A percentile compares a stretch with the other conserved stretches of the same genome.
These are phyloP conservation scores for Drosophila sucinea DNA, from an alignment of 1,140 invertebrate genomes.

Conservation along the genomic window DNA sequence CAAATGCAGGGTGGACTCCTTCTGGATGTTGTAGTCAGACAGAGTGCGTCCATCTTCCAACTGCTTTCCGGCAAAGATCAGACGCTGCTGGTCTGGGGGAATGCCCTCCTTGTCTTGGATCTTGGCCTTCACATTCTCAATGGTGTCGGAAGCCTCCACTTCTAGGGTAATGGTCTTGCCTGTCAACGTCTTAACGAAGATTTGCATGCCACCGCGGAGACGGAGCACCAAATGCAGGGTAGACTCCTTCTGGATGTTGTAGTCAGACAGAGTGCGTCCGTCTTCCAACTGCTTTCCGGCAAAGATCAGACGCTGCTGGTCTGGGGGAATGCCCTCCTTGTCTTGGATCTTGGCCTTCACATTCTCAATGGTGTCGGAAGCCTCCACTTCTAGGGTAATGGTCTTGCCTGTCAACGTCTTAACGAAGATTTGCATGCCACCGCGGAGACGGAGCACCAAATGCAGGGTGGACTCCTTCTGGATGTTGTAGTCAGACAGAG, in stretches of 20 bases:
- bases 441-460: constrained; percentile 91
- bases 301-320: constrained; percentile 90
- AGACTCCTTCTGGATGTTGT: constrained; percentile 95
- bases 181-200: constrained; percentile 90
- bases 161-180: constrained; percentile 91
- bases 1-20: constrained; percentile 95
- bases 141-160: constrained; percentile 90
- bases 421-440: constrained; percentile 93
- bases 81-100: constrained; percentile 91
- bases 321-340: constrained; percentile 89
- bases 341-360: constrained; percentile 92
- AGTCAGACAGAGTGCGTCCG: constrained; percentile 90
- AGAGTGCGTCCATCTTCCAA: constrained; percentile 87
- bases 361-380: constrained; percentile 93
- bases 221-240: constrained; percentile 94
- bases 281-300: constrained; percentile 92
- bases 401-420: constrained; percentile 93
- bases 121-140: constrained; percentile 91
- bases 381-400: constrained; percentile 91
- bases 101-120: constrained; percentile 93
- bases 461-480: constrained; percentile 96
- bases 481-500: constrained; percentile 91
- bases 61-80: constrained; percentile 91
- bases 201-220: constrained; percentile 94
- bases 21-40: constrained; percentile 91